These are phyloP conservation scores for Baryphthengus martii DNA, from an alignment of 2,113 vertebrate genomes.

Conservation along the genomic window DNA sequence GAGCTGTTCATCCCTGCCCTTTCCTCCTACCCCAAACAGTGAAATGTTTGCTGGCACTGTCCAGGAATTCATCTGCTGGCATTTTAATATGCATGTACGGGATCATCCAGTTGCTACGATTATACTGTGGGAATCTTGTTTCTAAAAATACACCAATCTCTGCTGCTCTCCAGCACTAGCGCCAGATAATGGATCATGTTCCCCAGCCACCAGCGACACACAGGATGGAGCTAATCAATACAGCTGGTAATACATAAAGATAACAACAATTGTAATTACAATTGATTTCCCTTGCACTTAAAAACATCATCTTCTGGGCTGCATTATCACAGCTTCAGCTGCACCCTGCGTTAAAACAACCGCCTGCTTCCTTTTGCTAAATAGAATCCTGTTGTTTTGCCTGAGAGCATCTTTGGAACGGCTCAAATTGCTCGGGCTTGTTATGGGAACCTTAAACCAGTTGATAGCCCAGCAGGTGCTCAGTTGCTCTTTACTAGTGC, in stretches of 20 bases:
- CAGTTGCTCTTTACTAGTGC: not conserved
- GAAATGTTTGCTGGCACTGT: not conserved
- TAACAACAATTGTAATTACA: not conserved
- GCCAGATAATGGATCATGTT: not conserved
- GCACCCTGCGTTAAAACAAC: not conserved
- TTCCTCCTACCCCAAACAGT: not conserved
- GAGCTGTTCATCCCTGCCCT: not conserved
- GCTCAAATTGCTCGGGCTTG: not conserved
- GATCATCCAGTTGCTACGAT: not conserved
- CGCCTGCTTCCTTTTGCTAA: not conserved
- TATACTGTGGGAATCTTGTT: conserved; percentile 17
- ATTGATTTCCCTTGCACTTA: not conserved
- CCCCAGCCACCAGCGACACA: not conserved
- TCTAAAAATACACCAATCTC: conserved; percentile 31
- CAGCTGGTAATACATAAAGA: not conserved
- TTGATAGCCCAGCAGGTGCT: not conserved
- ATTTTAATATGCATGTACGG: not conserved
- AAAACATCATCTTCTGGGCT: not conserved
- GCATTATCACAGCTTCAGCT: not conserved
- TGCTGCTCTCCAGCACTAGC: not conserved
- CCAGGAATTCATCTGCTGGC: conserved; percentile 22
- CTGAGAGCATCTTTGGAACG: not conserved
- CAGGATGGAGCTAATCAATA: conserved; percentile 23
- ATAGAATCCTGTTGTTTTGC: not conserved
- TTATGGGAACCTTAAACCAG: not conserved